Evolutionary conservation across 1,140 invertebrate genomes (phyloP).

Genomic region (Fragariocoptes setiger): DNA sequence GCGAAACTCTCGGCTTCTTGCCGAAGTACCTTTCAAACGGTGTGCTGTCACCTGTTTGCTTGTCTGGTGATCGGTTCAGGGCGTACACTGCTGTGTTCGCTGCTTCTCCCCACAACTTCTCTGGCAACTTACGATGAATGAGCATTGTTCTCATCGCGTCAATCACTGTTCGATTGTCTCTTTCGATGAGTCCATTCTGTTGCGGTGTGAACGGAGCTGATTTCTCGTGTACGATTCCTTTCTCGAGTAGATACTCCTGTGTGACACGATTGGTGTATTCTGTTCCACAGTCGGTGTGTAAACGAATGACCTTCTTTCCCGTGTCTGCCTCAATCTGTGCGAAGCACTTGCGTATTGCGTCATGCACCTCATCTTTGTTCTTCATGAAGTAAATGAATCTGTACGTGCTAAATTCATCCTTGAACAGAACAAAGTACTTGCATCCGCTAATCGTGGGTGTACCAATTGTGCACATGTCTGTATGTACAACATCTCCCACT

Average conservation of each 20-base stretch:
- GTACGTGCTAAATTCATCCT: neutral
- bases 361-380: neutral
- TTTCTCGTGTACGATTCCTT: slow-evolving; percentile 15
- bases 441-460: neutral
- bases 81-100: slow-evolving; percentile 9
- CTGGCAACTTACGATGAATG: neutral
- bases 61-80: slow-evolving; percentile 6
- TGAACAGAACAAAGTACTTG: neutral
- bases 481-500: neutral
- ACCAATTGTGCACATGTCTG: neutral
- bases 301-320: neutral
- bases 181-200: slow-evolving; percentile 21
- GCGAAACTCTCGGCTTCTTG: slow-evolving; percentile 1
- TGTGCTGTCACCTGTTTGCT: slow-evolving; percentile 3
- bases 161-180: slow-evolving; percentile 17
- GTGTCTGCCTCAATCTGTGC: neutral
- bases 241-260: neutral
- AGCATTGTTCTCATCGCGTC: slow-evolving; percentile 18
- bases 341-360: neutral
- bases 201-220: slow-evolving; percentile 20
- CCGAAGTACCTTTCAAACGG: slow-evolving; percentile 10
- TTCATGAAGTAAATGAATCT: slow-evolving; percentile 23
- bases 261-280: neutral
- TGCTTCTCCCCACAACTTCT: slow-evolving; percentile 10
- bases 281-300: neutral